phyloP scores from a whole-genome alignment of 2,797 vertebrate genomes.

The Anabacerthia variegaticeps region DNA sequence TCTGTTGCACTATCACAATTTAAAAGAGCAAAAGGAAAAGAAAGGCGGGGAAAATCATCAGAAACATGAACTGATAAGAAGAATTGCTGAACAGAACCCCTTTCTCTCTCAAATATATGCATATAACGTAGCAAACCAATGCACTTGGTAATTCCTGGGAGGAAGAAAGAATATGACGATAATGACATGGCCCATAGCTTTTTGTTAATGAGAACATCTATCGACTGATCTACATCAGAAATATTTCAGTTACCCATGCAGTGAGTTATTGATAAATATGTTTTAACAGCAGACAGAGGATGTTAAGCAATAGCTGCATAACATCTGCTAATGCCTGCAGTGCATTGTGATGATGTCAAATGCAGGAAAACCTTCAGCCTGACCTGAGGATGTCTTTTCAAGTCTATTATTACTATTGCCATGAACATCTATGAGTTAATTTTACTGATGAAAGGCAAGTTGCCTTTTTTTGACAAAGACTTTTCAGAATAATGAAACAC shows the following conservation, averaged over 20 bases:
- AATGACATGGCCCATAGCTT: background rate
- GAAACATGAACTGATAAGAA: background rate
- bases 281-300: background rate
- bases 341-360: background rate
- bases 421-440: background rate
- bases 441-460: background rate
- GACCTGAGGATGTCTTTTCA: background rate
- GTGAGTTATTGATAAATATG: background rate
- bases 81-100: background rate
- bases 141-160: background rate
- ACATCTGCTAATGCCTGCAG: background rate
- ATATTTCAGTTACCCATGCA: background rate
- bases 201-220: slow-evolving; percentile 9
- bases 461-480: background rate
- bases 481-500: background rate
- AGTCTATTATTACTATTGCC: background rate
- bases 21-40: background rate
- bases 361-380: background rate
- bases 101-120: background rate
- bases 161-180: background rate
- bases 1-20: background rate
- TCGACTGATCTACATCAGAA: background rate
- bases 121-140: background rate
- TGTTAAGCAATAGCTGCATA: background rate
- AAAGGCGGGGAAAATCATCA: background rate